Evolutionary conservation across 2,888 invertebrate species (phyloP), one percentile per base, ranked within the genome.

Genomic region (Philonicus albiceps): DNA sequence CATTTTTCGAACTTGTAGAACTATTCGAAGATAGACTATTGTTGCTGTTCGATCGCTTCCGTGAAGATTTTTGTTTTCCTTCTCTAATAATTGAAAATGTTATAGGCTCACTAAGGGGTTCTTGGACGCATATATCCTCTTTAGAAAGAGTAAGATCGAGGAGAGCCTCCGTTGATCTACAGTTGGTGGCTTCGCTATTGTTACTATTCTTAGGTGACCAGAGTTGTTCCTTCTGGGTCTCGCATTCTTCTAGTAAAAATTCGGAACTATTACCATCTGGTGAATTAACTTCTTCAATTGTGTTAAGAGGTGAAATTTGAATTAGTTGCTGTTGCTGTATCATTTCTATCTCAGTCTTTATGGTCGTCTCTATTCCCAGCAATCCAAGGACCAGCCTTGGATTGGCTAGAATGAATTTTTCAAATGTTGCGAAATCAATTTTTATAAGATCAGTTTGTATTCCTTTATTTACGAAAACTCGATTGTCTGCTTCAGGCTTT

Each of bases 381-480:
- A 96, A 94, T 55, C 95, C 93, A 91, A 97, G 93, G 22, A 96
- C 96, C 30, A 95, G 94, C 2, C 95, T 94, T 0, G 96, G 96
- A 92, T 97, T 96, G 88, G 95, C 94, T 90, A 95, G 92, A 72
- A 96, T 95, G 91, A 92, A 92, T 11, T 91, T 91, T 85, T 92
- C 92, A n/a, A 92, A 91, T 22, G 90, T 91, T 88, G 91, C 90
- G 83, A 91, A 91, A 87, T 92, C 92, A 72, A 91, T 91, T 88
- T 91, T 91, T 81, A 90, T 90, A 86, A 91, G 90, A 74, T 92
- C 92, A 1, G 92, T 92, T 88, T 92, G 92, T 8, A 90, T 90
- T 76, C 90, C 89, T 53, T 91, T 90, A 64, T 90, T 88, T 6
- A 89, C 86, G 22, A 40, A 34, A 11, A 53, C 13, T 19, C 34